Percentiles rank a stretch among this genome's conserved stretches.
phyloP scores from a whole-genome alignment of 1,140 invertebrate species.

The Zelostemma sp. region DNA sequence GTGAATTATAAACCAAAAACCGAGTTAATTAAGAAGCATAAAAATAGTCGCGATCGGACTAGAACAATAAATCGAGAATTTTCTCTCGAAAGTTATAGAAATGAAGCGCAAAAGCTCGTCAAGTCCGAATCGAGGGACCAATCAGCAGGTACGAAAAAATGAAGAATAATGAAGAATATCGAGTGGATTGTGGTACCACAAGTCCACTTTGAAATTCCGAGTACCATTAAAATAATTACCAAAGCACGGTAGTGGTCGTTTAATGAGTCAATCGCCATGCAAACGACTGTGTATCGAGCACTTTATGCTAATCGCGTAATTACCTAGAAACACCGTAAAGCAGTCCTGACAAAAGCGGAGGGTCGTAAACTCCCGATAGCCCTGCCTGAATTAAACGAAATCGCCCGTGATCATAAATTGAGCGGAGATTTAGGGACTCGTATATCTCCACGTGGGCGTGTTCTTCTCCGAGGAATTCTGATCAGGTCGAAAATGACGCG shows the following conservation, averaged over 20 bases:
- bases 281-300: constrained; percentile 36
- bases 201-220: constrained; percentile 27
- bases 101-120: no score
- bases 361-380: constrained; percentile 13
- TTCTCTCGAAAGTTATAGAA: no score
- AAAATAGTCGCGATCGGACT: no score
- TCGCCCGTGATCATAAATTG: constrained; percentile 14
- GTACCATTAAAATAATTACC: constrained; percentile 35
- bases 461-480: not conserved
- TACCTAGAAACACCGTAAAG: constrained; percentile 28
- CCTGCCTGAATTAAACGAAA: constrained; percentile 5
- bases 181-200: constrained; percentile 3
- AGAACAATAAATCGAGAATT: no score
- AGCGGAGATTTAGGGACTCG: not conserved
- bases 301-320: constrained; percentile 36
- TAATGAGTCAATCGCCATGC: constrained; percentile 44
- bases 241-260: constrained; percentile 25
- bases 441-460: not conserved
- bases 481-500: constrained; percentile 7
- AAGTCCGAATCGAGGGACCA: constrained; percentile 19
- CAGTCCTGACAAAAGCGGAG: constrained; percentile 14
- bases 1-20: constrained; percentile 49
- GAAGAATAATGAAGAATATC: constrained; percentile 27
- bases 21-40: constrained; percentile 33
- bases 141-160: constrained; percentile 11